Percentiles rank a stretch among this genome's conserved stretches.
These are phyloP conservation scores for Cebidichthys violaceus DNA, from an alignment of 2,113 vertebrate genomes.

Conservation along the genomic window DNA sequence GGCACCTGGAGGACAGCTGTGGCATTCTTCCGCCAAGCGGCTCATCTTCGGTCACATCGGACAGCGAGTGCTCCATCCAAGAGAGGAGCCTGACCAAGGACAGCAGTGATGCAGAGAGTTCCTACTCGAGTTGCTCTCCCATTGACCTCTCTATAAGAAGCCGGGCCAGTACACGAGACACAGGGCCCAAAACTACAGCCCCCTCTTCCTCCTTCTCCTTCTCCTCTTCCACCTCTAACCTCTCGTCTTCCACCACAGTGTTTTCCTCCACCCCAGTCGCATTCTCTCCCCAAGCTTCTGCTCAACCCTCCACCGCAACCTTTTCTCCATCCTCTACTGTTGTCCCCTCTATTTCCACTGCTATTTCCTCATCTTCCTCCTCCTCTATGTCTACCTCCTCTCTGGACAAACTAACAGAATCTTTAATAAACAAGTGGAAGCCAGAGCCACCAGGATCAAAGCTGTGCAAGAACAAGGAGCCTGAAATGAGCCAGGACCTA, in stretches of 20 bases:
- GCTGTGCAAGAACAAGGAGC: constrained; percentile 84
- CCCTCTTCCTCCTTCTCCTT: constrained; percentile 57
- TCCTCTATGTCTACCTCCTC: constrained; percentile 83
- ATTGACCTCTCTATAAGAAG: constrained; percentile 96
- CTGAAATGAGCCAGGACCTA: constrained; percentile 86
- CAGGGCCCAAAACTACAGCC: constrained; percentile 61
- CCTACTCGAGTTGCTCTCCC: constrained; percentile 94
- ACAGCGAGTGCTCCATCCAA: constrained; percentile 92
- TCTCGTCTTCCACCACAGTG: constrained; percentile 57
- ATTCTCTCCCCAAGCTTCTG: constrained; percentile 78
- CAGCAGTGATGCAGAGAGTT: constrained; percentile 95
- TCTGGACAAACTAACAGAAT: constrained; percentile 93
- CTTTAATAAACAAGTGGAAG: constrained; percentile 94
- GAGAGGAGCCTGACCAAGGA: constrained; percentile 94
- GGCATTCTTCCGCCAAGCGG: constrained; percentile 85
- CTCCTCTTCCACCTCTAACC: constrained; percentile 76
- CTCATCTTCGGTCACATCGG: constrained; percentile 89
- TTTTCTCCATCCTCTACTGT: constrained; percentile 78
- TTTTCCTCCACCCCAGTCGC: constrained; percentile 65
- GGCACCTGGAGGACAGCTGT: constrained; percentile 86
- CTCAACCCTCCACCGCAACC: constrained; percentile 53
- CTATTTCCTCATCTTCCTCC: constrained; percentile 68
- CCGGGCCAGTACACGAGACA: constrained; percentile 82
- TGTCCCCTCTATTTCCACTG: constrained; percentile 58
- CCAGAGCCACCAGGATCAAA: constrained; percentile 87